Evolutionary conservation across 1,140 invertebrate genomes (phyloP).

Genomic region (Heliconius hewitsoni): DNA sequence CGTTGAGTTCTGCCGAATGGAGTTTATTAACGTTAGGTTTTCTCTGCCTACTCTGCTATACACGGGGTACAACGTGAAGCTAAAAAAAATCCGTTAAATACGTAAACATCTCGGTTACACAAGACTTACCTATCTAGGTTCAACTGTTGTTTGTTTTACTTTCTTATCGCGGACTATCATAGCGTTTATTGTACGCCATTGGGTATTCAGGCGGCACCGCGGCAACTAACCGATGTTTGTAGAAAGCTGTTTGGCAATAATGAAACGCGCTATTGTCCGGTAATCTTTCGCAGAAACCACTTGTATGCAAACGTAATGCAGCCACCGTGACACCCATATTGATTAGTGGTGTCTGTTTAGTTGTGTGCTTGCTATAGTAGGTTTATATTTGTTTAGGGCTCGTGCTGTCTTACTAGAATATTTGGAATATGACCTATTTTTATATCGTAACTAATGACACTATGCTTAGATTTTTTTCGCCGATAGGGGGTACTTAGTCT

Average conservation of each 20-base stretch:
- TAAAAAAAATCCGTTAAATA: not conserved
- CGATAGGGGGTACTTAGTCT: no score
- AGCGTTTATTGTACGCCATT: conserved; percentile 36
- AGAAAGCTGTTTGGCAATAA: conserved; percentile 80
- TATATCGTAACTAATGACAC: not conserved
- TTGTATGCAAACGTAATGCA: conserved; percentile 68
- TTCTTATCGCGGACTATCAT: conserved; percentile 7
- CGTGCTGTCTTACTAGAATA: not conserved
- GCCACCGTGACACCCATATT: conserved; percentile 61
- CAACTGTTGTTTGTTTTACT: conserved; percentile 19
- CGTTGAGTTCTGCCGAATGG: no score
- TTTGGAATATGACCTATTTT: not conserved
- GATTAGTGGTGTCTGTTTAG: conserved; percentile 32
- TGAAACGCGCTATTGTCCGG: conserved; percentile 70
- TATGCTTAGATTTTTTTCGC: no score
- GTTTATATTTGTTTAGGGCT: not conserved
- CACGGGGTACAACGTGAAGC: no score
- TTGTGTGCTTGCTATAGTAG: conserved; percentile 19
- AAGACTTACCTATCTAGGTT: conserved; percentile 7
- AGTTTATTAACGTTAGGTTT: no score
- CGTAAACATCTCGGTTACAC: not conserved
- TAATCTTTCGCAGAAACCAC: conserved; percentile 78
- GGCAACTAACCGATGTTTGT: conserved; percentile 63
- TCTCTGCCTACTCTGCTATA: no score
- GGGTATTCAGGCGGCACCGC: conserved; percentile 64